phyloP scores from a whole-genome alignment of 2,888 invertebrate species.

The Dromius quadrimaculatus region DNA sequence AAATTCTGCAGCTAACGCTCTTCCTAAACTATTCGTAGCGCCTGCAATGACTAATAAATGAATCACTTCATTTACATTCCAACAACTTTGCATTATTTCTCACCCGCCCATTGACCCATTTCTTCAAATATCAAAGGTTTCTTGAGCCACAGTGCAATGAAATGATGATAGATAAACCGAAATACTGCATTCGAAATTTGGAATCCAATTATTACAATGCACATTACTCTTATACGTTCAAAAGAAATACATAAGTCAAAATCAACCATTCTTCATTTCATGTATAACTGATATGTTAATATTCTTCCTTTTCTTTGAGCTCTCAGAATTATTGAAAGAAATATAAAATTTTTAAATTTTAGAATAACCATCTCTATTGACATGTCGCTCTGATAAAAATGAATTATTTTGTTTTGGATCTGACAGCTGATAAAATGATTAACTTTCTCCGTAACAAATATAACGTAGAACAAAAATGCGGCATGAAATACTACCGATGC shows the following conservation, averaged over 20 bases:
- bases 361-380: too few relatives aligned
- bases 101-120: slow-evolving; percentile 8
- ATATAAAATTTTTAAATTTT: too few relatives aligned
- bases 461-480: too few relatives aligned
- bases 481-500: too few relatives aligned
- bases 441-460: too few relatives aligned
- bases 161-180: slow-evolving; percentile 14
- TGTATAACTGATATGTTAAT: too few relatives aligned
- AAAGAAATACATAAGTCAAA: slow-evolving; percentile 10
- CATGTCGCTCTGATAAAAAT: too few relatives aligned
- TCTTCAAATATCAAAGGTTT: background rate
- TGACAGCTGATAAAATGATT: too few relatives aligned
- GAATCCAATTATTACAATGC: background rate
- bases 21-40: background rate
- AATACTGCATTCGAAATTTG: slow-evolving; percentile 1
- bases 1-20: slow-evolving; percentile 2
- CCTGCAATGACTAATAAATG: slow-evolving; percentile 7
- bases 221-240: background rate
- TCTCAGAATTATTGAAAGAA: too few relatives aligned
- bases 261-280: background rate
- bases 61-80: background rate
- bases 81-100: background rate
- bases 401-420: too few relatives aligned
- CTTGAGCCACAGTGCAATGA: background rate
- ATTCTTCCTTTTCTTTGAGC: too few relatives aligned